Evolutionary conservation across 1,140 invertebrate genomes (phyloP).

Genomic region (Drosophila nasuta): DNA sequence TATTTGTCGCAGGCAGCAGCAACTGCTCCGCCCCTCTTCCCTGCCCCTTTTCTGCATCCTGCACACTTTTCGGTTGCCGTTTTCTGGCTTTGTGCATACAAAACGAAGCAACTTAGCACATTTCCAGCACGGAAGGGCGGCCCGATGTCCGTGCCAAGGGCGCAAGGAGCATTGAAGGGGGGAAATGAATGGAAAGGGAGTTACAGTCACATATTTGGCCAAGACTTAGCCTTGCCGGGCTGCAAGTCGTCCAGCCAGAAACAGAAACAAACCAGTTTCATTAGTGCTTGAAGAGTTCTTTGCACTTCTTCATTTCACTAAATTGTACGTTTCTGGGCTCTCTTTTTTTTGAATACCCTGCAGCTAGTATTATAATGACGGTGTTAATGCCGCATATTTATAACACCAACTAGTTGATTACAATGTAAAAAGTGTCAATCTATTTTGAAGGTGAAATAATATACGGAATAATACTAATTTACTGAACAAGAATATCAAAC

Average conservation of each 20-base stretch:
- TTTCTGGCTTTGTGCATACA: constrained; percentile 64
- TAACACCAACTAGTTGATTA: too few species aligned
- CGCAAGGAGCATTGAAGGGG: background rate
- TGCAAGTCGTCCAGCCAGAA: constrained; percentile 9
- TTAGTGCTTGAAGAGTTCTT: constrained; percentile 52
- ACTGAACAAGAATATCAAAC: too few species aligned
- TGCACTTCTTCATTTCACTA: constrained; percentile 47
- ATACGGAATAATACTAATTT: too few species aligned
- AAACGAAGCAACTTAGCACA: constrained; percentile 74
- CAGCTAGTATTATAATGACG: background rate
- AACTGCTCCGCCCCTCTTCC: background rate
- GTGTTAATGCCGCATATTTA: too few species aligned
- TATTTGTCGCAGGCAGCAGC: constrained; percentile 32
- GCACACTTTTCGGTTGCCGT: constrained; percentile 20
- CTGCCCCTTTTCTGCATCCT: background rate
- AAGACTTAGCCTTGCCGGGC: background rate
- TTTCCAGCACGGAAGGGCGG: constrained; percentile 50
- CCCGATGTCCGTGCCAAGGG: background rate
- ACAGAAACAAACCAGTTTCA: constrained; percentile 53
- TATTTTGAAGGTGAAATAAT: too few species aligned
- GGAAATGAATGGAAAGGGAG: background rate
- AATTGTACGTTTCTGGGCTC: constrained; percentile 9
- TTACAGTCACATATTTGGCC: constrained; percentile 34
- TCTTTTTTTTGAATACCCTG: background rate
- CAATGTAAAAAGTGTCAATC: too few species aligned